phyloP scores from a whole-genome alignment of 2,113 vertebrate genomes.

The Athene noctua region DNA sequence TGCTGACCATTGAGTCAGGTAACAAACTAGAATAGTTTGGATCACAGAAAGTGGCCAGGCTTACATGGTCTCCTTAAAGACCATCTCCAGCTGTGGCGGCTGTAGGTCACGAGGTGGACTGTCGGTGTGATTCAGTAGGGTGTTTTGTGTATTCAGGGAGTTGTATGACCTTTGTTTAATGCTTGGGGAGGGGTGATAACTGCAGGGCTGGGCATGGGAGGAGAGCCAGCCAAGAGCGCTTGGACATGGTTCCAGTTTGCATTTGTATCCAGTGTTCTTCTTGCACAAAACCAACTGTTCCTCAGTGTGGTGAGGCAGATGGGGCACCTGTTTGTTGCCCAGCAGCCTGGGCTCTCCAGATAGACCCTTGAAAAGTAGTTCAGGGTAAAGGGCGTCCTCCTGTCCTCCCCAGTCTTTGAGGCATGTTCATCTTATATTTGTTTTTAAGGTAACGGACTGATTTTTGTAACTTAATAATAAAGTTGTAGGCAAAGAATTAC shows the following conservation, averaged over 20 bases:
- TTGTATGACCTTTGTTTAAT: neutral
- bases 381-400: neutral
- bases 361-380: neutral
- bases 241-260: neutral
- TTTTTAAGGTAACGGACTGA: neutral
- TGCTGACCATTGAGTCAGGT: conserved; percentile 84
- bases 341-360: neutral
- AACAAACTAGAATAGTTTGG: neutral
- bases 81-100: neutral
- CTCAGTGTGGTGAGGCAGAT: neutral
- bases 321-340: neutral
- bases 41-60: no score
- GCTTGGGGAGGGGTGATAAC: neutral
- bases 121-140: neutral
- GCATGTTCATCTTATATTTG: neutral
- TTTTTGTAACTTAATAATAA: neutral
- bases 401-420: neutral
- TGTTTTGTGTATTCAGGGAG: neutral
- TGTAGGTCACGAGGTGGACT: fast-evolving
- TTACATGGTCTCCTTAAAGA: neutral
- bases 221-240: neutral
- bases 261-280: neutral
- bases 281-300: neutral
- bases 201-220: neutral
- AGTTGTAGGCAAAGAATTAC: neutral